A percentile compares a stretch with the other conserved stretches of the same genome.
Evolutionary conservation across 2,797 vertebrate genomes (phyloP).

Genomic region (Cossypha caffra): DNA sequence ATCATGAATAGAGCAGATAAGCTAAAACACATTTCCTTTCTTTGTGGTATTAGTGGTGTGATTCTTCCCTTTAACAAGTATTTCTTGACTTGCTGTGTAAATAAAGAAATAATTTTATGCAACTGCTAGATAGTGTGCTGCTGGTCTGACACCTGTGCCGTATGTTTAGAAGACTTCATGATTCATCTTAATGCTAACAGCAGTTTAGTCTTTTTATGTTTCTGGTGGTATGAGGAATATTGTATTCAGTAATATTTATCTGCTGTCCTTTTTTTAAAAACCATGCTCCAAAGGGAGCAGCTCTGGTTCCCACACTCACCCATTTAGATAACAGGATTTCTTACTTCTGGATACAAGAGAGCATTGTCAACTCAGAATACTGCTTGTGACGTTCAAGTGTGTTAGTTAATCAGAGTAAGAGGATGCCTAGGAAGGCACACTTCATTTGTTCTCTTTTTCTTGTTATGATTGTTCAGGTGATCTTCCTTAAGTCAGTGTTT

Average conservation of each 20-base stretch:
- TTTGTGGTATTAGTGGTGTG: background rate
- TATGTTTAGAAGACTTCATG: background rate
- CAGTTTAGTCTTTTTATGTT: background rate
- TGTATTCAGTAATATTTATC: background rate
- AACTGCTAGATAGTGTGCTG: background rate
- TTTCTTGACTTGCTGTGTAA: background rate
- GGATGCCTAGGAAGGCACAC: background rate
- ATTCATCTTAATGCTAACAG: background rate
- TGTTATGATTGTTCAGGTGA: background rate
- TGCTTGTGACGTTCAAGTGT: background rate
- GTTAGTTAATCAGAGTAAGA: background rate
- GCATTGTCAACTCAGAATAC: background rate
- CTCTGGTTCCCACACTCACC: background rate
- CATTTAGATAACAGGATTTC: background rate
- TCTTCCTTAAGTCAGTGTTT: background rate
- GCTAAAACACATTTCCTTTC: background rate
- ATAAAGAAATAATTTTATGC: background rate
- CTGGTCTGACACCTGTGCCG: background rate
- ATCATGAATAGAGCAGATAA: background rate
- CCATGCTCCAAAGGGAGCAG: background rate
- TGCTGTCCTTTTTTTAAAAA: background rate
- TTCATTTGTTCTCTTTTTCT: background rate
- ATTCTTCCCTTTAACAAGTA: background rate
- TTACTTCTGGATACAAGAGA: background rate
- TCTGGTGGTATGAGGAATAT: background rate